Conservation (phyloP, 1,140 invertebrate species). For the Eupristina koningsbergeri region DNA sequence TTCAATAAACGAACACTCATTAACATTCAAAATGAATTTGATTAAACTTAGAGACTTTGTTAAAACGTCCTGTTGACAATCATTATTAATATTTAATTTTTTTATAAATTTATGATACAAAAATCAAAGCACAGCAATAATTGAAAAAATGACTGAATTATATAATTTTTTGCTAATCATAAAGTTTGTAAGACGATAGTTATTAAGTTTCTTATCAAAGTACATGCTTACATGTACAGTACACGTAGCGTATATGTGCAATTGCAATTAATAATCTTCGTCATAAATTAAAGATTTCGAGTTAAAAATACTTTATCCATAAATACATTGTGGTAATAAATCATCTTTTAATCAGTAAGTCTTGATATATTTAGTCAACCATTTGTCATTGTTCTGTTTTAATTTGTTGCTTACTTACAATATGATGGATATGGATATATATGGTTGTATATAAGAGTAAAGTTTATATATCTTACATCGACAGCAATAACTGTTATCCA, state of each 20-base stretch:
- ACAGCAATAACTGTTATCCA: conserved; percentile 4
- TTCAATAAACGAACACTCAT: too few relatives aligned
- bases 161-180: too few relatives aligned
- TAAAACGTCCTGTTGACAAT: too few relatives aligned
- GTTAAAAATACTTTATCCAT: conserved; percentile 25
- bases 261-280: background rate
- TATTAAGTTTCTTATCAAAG: too few relatives aligned
- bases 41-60: too few relatives aligned
- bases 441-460: conserved; percentile 4
- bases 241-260: background rate
- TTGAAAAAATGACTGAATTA: too few relatives aligned
- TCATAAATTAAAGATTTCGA: background rate
- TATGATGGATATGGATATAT: background rate
- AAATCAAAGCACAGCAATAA: too few relatives aligned
- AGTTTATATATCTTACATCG: conserved; percentile 33
- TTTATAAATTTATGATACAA: too few relatives aligned
- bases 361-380: conserved; percentile 19
- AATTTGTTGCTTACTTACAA: background rate
- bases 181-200: too few relatives aligned
- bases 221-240: too few relatives aligned
- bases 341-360: background rate
- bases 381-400: conserved; percentile 27
- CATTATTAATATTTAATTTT: too few relatives aligned
- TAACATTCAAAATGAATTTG: too few relatives aligned
- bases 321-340: background rate